Evolutionary conservation across 2,888 invertebrate species (phyloP).

Genomic region (Actias luna): DNA sequence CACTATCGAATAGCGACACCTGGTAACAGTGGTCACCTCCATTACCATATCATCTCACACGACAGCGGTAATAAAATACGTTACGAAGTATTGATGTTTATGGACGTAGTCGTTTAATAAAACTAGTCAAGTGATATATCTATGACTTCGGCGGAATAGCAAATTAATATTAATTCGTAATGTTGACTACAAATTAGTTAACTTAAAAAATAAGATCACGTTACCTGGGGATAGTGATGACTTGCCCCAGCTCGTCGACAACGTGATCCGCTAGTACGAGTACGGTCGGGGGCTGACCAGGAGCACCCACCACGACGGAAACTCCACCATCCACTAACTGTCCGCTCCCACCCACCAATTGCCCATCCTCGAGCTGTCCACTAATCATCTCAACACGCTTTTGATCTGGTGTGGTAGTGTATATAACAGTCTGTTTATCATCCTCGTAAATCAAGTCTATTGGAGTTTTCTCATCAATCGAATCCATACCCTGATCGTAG

Average conservation of each 20-base stretch:
- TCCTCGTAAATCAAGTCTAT: constrained; percentile 93
- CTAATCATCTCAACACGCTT: constrained; percentile 91
- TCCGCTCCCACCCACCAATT: constrained; percentile 75
- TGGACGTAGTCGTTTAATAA: constrained; percentile 33
- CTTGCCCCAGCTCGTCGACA: constrained; percentile 85
- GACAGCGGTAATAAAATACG: constrained; percentile 51
- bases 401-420: constrained; percentile 89
- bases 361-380: constrained; percentile 83
- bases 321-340: constrained; percentile 78
- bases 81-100: constrained; percentile 37
- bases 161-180: background rate
- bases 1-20: constrained; percentile 47
- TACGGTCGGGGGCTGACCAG: constrained; percentile 81
- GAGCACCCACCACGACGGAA: constrained; percentile 76
- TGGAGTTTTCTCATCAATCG: constrained; percentile 85
- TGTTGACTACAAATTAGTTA: background rate
- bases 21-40: constrained; percentile 48
- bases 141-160: background rate
- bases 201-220: constrained; percentile 20
- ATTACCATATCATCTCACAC: constrained; percentile 52
- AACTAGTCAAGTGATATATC: constrained; percentile 26
- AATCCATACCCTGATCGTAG: constrained; percentile 75
- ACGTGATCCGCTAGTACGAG: constrained; percentile 88
- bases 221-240: constrained; percentile 85
- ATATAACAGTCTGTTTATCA: constrained; percentile 92